Conservation (phyloP, 2,113 vertebrate genomes). For the Ochotona princeps region DNA sequence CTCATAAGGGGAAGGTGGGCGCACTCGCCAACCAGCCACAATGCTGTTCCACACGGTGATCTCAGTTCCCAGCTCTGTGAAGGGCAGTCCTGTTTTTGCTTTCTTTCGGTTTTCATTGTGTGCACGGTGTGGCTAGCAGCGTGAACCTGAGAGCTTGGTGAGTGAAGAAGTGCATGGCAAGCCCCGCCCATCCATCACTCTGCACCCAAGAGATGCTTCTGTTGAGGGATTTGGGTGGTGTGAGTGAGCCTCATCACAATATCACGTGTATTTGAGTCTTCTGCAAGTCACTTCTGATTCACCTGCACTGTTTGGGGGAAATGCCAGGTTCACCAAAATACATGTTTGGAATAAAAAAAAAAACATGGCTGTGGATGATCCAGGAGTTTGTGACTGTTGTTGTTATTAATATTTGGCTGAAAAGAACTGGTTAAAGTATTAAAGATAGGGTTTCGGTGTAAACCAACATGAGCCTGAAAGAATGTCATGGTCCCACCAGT, state of each 20-base stretch:
- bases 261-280: conserved; percentile 81
- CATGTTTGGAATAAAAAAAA: conserved; percentile 83
- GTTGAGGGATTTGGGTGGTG: conserved; percentile 70
- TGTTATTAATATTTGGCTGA: conserved; percentile 28
- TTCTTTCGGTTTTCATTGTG: conserved; percentile 25
- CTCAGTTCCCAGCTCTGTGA: conserved; percentile 53
- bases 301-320: conserved; percentile 88
- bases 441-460: neutral
- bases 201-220: conserved; percentile 61
- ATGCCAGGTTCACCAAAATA: conserved; percentile 86
- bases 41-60: conserved; percentile 23
- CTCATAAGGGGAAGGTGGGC: conserved; percentile 31
- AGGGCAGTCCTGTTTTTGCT: neutral
- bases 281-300: conserved; percentile 84
- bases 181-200: conserved; percentile 41
- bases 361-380: conserved; percentile 79
- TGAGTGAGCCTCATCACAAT: conserved; percentile 64
- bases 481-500: neutral
- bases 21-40: neutral
- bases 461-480: neutral
- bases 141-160: conserved; percentile 72
- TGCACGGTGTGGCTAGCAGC: conserved; percentile 68
- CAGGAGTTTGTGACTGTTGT: conserved; percentile 35
- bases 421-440: neutral
- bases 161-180: conserved; percentile 68